These are phyloP conservation scores for Chlorodrepanis virens DNA, from an alignment of 2,113 vertebrate genomes.

Conservation along the genomic window DNA sequence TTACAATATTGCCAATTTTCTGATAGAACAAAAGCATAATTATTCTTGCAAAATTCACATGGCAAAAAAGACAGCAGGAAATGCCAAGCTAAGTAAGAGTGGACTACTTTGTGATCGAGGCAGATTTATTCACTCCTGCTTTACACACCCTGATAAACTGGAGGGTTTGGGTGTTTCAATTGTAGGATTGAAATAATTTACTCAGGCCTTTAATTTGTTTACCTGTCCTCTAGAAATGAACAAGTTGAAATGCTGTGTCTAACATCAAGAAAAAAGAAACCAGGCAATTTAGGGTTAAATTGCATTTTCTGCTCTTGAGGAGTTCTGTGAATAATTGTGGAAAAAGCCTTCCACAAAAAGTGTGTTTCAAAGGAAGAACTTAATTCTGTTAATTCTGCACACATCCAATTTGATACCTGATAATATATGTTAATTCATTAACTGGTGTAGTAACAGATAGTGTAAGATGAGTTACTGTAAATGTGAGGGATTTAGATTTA, in stretches of 20 bases:
- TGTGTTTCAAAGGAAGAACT: background rate
- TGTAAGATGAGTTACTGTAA: background rate
- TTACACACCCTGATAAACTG: background rate
- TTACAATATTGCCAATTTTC: background rate
- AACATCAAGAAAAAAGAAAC: background rate
- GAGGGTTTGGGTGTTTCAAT: background rate
- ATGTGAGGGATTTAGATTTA: background rate
- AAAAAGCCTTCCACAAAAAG: background rate
- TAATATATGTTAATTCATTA: background rate
- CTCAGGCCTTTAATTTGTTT: background rate
- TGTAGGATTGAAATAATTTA: background rate
- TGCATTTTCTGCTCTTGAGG: background rate
- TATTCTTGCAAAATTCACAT: background rate
- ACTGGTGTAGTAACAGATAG: background rate
- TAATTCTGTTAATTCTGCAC: background rate
- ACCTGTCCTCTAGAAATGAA: background rate
- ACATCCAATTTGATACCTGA: background rate
- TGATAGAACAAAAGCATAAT: background rate
- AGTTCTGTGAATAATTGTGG: background rate
- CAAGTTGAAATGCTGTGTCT: background rate
- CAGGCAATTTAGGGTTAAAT: background rate
- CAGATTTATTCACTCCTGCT: background rate
- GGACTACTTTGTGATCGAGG: background rate
- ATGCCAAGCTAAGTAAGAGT: background rate
- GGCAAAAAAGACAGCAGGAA: background rate